Percentiles rank a stretch among this genome's conserved stretches.
These are phyloP conservation scores for Meliscaeva auricollis DNA, from an alignment of 2,888 invertebrate genomes.

Conservation along the genomic window DNA sequence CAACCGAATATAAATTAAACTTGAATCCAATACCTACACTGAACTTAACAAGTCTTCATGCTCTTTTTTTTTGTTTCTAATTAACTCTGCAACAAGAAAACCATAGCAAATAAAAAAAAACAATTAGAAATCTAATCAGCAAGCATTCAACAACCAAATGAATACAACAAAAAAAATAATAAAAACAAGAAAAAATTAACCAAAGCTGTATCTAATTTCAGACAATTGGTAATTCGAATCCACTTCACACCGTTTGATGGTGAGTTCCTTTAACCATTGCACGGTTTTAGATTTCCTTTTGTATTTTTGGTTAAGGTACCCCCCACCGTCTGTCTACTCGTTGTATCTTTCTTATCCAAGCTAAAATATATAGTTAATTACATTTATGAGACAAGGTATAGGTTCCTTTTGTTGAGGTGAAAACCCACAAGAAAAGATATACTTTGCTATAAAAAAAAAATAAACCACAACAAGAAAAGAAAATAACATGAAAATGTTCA, in stretches of 20 bases:
- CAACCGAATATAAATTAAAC: slow-evolving; percentile 2
- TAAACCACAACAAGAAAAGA: slow-evolving; percentile 51
- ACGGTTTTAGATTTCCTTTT: slow-evolving; percentile 49
- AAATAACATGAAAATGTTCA: slow-evolving; percentile 42
- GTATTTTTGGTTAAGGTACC: slow-evolving; percentile 14
- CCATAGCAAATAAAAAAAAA: neutral
- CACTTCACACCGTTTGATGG: slow-evolving; percentile 59
- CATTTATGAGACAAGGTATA: slow-evolving; percentile 55
- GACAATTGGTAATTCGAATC: slow-evolving; percentile 58
- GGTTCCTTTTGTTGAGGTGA: slow-evolving; percentile 29
- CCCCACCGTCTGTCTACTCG: too few species aligned
- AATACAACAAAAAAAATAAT: slow-evolving; percentile 21
- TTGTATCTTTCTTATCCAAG: neutral
- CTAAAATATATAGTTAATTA: slow-evolving; percentile 64
- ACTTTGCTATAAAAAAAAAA: neutral
- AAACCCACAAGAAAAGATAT: slow-evolving; percentile 44
- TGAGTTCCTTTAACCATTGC: slow-evolving; percentile 44
- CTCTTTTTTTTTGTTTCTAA: slow-evolving; percentile 41
- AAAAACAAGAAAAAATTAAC: slow-evolving; percentile 28
- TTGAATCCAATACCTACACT: neutral
- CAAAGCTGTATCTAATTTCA: slow-evolving; percentile 48
- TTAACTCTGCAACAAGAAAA: slow-evolving; percentile 43
- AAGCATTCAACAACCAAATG: slow-evolving; percentile 39
- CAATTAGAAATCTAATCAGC: slow-evolving; percentile 57
- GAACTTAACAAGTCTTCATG: slow-evolving; percentile 11